Percentiles rank a stretch among this genome's conserved stretches.
Evolutionary conservation across 2,797 vertebrate genomes (phyloP).

Genomic region (Sebastes steindachneri): DNA sequence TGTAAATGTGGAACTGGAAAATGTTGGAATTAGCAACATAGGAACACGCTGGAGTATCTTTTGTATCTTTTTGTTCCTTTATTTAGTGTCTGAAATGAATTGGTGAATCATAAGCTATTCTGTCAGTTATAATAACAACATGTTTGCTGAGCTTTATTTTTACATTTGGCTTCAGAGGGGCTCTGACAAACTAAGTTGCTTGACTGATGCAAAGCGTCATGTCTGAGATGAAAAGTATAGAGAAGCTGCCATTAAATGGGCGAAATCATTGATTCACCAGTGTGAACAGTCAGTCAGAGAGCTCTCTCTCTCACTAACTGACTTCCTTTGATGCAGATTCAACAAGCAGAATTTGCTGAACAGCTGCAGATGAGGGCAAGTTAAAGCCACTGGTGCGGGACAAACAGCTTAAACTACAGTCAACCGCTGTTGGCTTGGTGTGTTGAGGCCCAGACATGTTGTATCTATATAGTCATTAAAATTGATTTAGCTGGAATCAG

Average conservation of each 20-base stretch:
- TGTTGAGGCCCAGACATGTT: not conserved
- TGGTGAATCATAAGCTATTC: not conserved
- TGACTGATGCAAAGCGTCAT: not conserved
- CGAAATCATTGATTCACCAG: not conserved
- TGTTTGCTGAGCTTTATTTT: not conserved
- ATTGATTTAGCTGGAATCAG: not conserved
- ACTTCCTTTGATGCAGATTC: not conserved
- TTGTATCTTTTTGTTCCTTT: too few relatives aligned
- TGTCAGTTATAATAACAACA: not conserved
- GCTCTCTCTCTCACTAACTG: not conserved
- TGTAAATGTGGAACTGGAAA: conserved; percentile 37
- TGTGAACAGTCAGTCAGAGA: not conserved
- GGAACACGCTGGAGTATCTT: too few relatives aligned
- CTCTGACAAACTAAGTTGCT: not conserved
- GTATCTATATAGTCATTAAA: not conserved
- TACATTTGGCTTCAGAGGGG: not conserved
- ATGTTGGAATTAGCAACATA: not conserved
- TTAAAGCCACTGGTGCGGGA: not conserved
- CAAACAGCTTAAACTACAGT: not conserved
- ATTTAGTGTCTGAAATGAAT: not conserved
- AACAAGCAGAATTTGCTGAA: not conserved
- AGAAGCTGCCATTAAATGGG: not conserved
- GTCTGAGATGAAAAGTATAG: not conserved
- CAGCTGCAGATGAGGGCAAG: not conserved
- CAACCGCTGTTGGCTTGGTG: not conserved